These are phyloP conservation scores for Chaetops frenatus DNA, from an alignment of 2,113 vertebrate species.

Conservation along the genomic window DNA sequence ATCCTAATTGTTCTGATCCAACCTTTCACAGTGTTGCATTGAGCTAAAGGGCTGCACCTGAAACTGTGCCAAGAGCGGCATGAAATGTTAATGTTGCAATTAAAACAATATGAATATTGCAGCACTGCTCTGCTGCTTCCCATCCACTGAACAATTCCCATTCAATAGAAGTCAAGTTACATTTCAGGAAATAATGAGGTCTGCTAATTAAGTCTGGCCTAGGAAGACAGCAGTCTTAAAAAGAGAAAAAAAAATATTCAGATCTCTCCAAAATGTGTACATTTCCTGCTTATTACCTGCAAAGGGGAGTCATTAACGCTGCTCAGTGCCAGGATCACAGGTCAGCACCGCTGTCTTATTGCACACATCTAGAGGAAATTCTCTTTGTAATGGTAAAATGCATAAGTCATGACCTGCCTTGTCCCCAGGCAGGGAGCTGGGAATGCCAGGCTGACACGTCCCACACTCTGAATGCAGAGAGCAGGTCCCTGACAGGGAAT, in stretches of 20 bases:
- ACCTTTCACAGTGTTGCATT: not conserved
- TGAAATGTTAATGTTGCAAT: conserved; percentile 70
- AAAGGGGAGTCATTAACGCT: conserved; percentile 4
- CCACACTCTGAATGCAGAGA: not conserved
- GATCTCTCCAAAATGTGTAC: conserved; percentile 18
- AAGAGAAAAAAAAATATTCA: not conserved
- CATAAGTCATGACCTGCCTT: not conserved
- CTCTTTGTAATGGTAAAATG: not conserved
- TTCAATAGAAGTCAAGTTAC: conserved; percentile 56
- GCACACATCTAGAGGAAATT: conserved; percentile 20
- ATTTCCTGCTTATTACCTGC: conserved; percentile 34
- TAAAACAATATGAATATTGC: conserved; percentile 68
- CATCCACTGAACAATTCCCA: conserved; percentile 55
- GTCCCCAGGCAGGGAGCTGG: not conserved
- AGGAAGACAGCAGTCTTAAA: conserved; percentile 26
- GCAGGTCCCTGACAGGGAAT: not conserved
- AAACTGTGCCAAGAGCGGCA: conserved; percentile 47
- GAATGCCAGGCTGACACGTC: not conserved
- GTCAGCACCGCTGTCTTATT: not conserved
- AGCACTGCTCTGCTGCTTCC: conserved; percentile 47
- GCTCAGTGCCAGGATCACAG: not conserved
- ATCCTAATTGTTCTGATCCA: conserved; percentile 33
- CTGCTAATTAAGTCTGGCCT: conserved; percentile 58
- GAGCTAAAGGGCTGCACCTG: conserved; percentile 32
- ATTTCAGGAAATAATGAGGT: conserved; percentile 57